phyloP scores from a whole-genome alignment of 2,888 invertebrate genomes.

The Acronicta leporina region DNA sequence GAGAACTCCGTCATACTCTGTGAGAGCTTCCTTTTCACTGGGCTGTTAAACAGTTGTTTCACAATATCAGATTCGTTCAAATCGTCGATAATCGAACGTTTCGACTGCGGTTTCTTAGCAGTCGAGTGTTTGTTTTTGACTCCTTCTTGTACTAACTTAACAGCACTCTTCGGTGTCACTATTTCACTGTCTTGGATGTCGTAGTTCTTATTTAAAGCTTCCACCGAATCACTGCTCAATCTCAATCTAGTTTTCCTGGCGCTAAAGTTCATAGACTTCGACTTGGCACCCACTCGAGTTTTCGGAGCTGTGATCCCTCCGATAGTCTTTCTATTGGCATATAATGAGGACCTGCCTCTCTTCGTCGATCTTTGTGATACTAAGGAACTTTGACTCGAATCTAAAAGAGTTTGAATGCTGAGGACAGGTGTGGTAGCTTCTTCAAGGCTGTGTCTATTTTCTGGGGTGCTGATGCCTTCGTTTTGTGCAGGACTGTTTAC shows the following conservation, averaged over 20 bases:
- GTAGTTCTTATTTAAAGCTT: conserved; percentile 55
- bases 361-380: conserved; percentile 44
- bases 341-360: conserved; percentile 34
- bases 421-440: conserved; percentile 77
- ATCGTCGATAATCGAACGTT: conserved; percentile 82
- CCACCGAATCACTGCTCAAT: conserved; percentile 59
- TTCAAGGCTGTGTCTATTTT: conserved; percentile 68
- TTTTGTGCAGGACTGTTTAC: conserved; percentile 21
- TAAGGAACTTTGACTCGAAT: conserved; percentile 66
- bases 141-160: conserved; percentile 73
- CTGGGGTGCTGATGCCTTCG: conserved; percentile 71
- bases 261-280: conserved; percentile 63
- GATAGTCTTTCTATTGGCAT: conserved; percentile 67
- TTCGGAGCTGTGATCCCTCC: conserved; percentile 59
- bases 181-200: conserved; percentile 61
- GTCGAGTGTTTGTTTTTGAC: conserved; percentile 85
- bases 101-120: conserved; percentile 84
- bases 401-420: conserved; percentile 74
- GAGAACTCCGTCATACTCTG: conserved; percentile 84
- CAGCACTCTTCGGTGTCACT: conserved; percentile 78
- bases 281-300: conserved; percentile 54
- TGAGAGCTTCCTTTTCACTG: conserved; percentile 85
- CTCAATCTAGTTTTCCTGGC: conserved; percentile 54
- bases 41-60: conserved; percentile 83
- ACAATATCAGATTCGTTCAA: conserved; percentile 80